phyloP scores from a whole-genome alignment of 2,888 invertebrate genomes.

The Vesta saturnalis region DNA sequence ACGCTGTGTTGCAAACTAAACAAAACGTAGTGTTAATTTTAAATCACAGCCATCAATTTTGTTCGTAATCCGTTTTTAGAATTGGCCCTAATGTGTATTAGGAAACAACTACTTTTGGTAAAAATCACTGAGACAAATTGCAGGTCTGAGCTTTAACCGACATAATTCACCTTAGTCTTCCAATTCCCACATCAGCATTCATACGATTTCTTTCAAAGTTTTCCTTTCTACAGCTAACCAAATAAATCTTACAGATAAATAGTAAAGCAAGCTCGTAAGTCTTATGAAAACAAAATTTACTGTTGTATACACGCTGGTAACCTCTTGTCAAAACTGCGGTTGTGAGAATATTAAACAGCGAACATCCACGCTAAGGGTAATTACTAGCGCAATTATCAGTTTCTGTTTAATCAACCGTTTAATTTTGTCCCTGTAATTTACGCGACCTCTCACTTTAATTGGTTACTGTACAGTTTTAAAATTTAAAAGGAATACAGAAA shows the following conservation, averaged over 20 bases:
- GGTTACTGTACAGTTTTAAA: conserved; percentile 1
- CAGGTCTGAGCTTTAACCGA: conserved; percentile 22
- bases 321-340: background rate
- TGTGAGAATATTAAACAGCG: conserved; percentile 16
- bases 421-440: conserved; percentile 39
- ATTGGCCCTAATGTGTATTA: too few species aligned
- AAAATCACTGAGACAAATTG: conserved; percentile 24
- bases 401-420: conserved; percentile 44
- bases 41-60: too few species aligned
- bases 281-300: background rate
- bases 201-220: conserved; percentile 15
- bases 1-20: too few species aligned
- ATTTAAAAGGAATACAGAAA: too few species aligned
- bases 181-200: conserved; percentile 23
- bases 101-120: too few species aligned
- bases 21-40: too few species aligned
- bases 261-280: background rate
- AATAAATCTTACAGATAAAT: background rate
- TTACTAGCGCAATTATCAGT: conserved; percentile 44
- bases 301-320: too few species aligned
- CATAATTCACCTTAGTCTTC: conserved; percentile 23
- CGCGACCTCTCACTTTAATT: conserved; percentile 29
- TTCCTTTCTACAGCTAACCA: background rate
- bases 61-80: too few species aligned
- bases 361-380: conserved; percentile 28